Evolutionary conservation across 2,888 invertebrate species (phyloP).

Genomic region (Drosophila nr. perissopoda): DNA sequence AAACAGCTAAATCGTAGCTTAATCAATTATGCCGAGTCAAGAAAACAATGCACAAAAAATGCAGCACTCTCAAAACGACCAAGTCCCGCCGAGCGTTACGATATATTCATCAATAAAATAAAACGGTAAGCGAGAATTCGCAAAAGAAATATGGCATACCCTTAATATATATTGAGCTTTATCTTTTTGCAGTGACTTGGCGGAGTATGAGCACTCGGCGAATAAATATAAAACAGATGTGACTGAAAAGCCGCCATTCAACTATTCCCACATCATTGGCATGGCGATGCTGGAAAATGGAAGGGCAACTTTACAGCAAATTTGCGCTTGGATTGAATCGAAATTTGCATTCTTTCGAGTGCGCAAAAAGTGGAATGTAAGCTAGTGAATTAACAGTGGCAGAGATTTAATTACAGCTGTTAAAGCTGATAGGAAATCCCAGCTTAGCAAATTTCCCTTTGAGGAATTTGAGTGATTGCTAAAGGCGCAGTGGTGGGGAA

Average conservation of each 20-base stretch:
- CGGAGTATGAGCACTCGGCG: constrained; percentile 79
- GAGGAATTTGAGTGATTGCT: background rate
- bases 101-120: constrained; percentile 83
- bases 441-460: background rate
- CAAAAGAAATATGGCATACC: background rate
- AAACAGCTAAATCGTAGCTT: constrained; percentile 9
- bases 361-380: constrained; percentile 85
- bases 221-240: constrained; percentile 78
- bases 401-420: background rate
- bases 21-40: background rate
- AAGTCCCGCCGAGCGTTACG: constrained; percentile 81
- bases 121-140: constrained; percentile 69
- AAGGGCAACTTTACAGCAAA: constrained; percentile 83
- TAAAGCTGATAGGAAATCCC: background rate
- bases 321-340: constrained; percentile 84
- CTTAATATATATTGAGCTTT: background rate
- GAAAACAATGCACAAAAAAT: constrained; percentile 25
- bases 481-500: background rate
- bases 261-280: constrained; percentile 85
- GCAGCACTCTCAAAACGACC: constrained; percentile 67
- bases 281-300: constrained; percentile 85
- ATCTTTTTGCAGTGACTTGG: constrained; percentile 69
- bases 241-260: constrained; percentile 84
- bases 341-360: constrained; percentile 84
- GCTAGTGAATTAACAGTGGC: constrained; percentile 33